Conservation (phyloP, 2,888 invertebrate species). For the Melikaiella ostensackeni region DNA sequence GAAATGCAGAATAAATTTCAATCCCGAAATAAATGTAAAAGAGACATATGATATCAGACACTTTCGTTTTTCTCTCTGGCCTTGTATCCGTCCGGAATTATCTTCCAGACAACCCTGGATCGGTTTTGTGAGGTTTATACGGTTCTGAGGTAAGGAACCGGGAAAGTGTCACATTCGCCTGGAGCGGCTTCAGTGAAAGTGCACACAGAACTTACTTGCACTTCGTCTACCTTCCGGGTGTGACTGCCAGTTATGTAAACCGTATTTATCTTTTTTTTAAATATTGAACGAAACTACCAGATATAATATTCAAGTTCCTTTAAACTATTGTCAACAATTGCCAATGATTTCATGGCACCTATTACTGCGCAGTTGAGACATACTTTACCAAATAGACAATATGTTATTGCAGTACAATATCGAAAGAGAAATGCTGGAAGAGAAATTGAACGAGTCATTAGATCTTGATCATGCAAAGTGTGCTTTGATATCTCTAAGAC, state of each 20-base stretch:
- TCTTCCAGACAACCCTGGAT: constrained; percentile 23
- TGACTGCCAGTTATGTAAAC: constrained; percentile 63
- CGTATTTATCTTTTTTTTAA: too few relatives aligned
- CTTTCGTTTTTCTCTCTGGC: constrained; percentile 36
- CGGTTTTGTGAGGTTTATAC: constrained; percentile 2
- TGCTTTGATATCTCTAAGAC: constrained; percentile 33
- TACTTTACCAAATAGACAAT: constrained; percentile 41
- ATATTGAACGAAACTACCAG: too few relatives aligned
- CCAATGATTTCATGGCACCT: not conserved
- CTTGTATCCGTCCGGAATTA: constrained; percentile 3
- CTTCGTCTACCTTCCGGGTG: constrained; percentile 60
- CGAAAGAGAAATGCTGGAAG: constrained; percentile 29
- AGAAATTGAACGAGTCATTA: constrained; percentile 34
- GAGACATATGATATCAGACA: constrained; percentile 38
- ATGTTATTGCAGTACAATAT: not conserved
- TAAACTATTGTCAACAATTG: too few relatives aligned
- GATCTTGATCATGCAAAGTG: constrained; percentile 39
- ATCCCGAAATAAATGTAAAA: not conserved
- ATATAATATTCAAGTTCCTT: too few relatives aligned
- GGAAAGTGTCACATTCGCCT: constrained; percentile 59
- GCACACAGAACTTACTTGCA: constrained; percentile 55
- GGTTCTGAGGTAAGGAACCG: constrained; percentile 40
- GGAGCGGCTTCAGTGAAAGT: constrained; percentile 64
- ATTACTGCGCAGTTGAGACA: too few relatives aligned
- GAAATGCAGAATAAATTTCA: not conserved